Evolutionary conservation across 2,888 invertebrate genomes (phyloP).

Genomic region (Cerceris ruficornis): DNA sequence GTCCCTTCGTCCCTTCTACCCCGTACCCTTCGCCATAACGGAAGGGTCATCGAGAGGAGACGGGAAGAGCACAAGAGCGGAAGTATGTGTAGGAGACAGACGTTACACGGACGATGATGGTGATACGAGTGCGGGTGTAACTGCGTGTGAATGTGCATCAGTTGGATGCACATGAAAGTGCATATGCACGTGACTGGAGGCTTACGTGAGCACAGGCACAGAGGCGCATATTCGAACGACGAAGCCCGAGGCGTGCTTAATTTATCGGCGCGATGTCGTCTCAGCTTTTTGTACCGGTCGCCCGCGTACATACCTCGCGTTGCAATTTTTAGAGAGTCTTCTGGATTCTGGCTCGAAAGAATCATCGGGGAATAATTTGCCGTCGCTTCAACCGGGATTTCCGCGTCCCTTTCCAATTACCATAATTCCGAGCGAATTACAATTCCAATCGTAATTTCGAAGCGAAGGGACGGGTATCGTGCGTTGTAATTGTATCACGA

Average conservation of each 20-base stretch:
- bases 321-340: slow-evolving; percentile 33
- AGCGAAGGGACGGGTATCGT: too few relatives aligned
- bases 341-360: slow-evolving; percentile 8
- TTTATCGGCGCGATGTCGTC: slow-evolving; percentile 51
- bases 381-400: slow-evolving; percentile 1
- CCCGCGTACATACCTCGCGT: neutral
- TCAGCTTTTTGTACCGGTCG: slow-evolving; percentile 24
- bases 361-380: slow-evolving; percentile 20
- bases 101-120: slow-evolving; percentile 19
- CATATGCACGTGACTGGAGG: slow-evolving; percentile 30
- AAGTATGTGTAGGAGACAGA: slow-evolving; percentile 5
- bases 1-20: slow-evolving; percentile 26
- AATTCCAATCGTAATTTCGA: neutral
- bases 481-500: too few relatives aligned
- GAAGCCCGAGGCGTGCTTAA: slow-evolving; percentile 56
- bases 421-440: neutral
- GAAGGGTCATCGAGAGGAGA: slow-evolving; percentile 42
- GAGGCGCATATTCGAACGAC: slow-evolving; percentile 52
- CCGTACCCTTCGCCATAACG: slow-evolving; percentile 13
- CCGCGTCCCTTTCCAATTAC: slow-evolving; percentile 1
- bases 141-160: neutral
- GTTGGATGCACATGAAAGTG: neutral
- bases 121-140: slow-evolving; percentile 2
- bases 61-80: slow-evolving; percentile 2
- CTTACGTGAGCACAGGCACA: slow-evolving; percentile 32